Conservation (phyloP, 2,888 invertebrate genomes). For the Microdon myrmicae region DNA sequence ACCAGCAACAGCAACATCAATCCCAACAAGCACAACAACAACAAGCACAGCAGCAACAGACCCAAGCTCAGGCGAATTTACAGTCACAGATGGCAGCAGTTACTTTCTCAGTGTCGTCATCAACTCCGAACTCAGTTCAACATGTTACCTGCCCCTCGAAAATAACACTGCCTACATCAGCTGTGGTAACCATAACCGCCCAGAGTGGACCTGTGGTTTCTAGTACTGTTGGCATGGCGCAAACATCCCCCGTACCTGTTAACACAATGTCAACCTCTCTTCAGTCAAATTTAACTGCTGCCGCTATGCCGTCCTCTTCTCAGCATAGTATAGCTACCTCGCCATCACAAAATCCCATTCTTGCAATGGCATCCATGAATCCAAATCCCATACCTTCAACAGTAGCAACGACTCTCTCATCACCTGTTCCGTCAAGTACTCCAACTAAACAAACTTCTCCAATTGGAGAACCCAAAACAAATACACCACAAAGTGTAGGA, state of each 20-base stretch:
- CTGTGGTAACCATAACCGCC: conserved; percentile 64
- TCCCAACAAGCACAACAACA: conserved; percentile 62
- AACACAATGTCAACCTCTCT: conserved; percentile 21
- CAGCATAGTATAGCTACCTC: conserved; percentile 57
- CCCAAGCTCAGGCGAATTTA: conserved; percentile 58
- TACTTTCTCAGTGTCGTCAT: conserved; percentile 61
- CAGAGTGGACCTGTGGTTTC: conserved; percentile 62
- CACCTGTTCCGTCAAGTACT: conserved; percentile 57
- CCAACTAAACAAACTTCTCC: conserved; percentile 55
- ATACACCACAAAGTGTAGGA: conserved; percentile 23
- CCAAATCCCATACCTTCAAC: conserved; percentile 36
- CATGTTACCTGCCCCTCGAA: conserved; percentile 59
- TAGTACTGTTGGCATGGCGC: conserved; percentile 59
- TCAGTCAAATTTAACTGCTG: conserved; percentile 37
- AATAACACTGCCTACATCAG: conserved; percentile 58
- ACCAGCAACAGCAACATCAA: conserved; percentile 36
- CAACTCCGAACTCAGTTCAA: conserved; percentile 42
- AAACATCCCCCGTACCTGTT: conserved; percentile 52
- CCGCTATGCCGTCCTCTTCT: conserved; percentile 40
- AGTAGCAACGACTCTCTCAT: conserved; percentile 41
- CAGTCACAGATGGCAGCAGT: conserved; percentile 60
- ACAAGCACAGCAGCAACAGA: conserved; percentile 65
- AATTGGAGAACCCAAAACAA: conserved; percentile 22
- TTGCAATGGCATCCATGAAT: conserved; percentile 64
- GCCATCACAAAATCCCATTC: conserved; percentile 66